A percentile compares a stretch with the other conserved stretches of the same genome.
phyloP scores from a whole-genome alignment of 1,140 invertebrate genomes.

The Sipha flava region DNA sequence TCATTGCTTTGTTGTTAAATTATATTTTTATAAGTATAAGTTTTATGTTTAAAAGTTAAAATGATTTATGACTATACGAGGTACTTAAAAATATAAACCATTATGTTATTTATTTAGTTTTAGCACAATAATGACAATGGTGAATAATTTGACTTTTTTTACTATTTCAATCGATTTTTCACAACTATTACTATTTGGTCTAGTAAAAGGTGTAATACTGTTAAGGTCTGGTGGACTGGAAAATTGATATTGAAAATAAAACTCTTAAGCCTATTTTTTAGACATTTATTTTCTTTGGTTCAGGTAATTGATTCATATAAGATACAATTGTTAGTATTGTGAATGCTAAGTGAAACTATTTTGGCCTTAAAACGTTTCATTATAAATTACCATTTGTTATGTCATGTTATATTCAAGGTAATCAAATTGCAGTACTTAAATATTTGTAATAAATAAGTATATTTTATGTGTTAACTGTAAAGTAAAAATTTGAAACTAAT shows the following conservation, averaged over 20 bases:
- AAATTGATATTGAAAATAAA: conserved; percentile 22
- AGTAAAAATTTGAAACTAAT: background rate
- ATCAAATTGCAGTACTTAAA: conserved; percentile 11
- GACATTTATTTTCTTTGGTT: background rate
- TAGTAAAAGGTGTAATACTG: background rate
- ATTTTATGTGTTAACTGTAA: background rate
- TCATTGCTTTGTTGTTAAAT: too few relatives aligned
- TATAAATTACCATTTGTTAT: conserved; percentile 28
- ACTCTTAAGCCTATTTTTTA: background rate
- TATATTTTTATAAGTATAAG: too few relatives aligned
- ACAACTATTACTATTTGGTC: background rate
- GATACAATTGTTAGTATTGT: conserved; percentile 21
- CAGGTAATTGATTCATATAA: conserved; percentile 13
- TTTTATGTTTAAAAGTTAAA: too few relatives aligned
- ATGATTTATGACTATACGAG: too few relatives aligned
- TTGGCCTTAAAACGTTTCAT: conserved; percentile 30
- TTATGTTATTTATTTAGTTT: background rate
- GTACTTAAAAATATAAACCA: background rate
- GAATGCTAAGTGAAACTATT: conserved; percentile 26
- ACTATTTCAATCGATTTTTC: conserved; percentile 13
- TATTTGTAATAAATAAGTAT: conserved; percentile 16
- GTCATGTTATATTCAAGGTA: conserved; percentile 26
- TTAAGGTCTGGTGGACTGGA: conserved; percentile 25
- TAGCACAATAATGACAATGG: background rate
- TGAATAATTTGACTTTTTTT: background rate